phyloP scores from a whole-genome alignment of 2,797 vertebrate genomes.

The Sebastiscus tertius region DNA sequence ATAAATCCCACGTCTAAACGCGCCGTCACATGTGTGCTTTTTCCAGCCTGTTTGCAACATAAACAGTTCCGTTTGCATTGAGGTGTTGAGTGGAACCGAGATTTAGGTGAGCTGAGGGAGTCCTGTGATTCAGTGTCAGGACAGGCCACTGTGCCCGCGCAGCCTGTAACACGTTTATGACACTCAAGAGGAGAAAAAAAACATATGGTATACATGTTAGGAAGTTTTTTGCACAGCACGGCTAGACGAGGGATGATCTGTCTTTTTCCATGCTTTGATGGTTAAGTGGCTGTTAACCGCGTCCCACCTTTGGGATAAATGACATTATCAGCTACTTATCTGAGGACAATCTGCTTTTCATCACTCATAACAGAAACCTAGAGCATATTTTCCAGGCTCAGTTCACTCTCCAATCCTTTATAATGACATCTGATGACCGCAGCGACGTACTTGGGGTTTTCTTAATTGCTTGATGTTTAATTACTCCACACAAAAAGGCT shows the following conservation, averaged over 20 bases:
- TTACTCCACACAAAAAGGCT: conserved; percentile 12
- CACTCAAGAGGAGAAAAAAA: conserved; percentile 58
- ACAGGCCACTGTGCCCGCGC: conserved; percentile 58
- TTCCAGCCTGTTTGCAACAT: conserved; percentile 61
- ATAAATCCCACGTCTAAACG: conserved; percentile 64
- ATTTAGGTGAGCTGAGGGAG: conserved; percentile 77
- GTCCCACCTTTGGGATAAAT: conserved; percentile 63
- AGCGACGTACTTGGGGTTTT: conserved; percentile 1
- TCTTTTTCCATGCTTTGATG: conserved; percentile 71
- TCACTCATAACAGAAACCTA: conserved; percentile 28
- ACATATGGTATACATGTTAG: conserved; percentile 75
- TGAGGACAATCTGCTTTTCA: conserved; percentile 54
- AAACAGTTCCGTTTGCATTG: conserved; percentile 74
- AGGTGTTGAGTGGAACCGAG: conserved; percentile 75
- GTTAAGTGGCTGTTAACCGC: conserved; percentile 60
- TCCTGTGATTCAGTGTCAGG: conserved; percentile 70
- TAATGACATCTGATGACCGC: conserved; percentile 3
- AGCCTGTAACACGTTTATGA: conserved; percentile 74
- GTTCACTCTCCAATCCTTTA: neutral
- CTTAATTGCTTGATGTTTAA: conserved; percentile 35
- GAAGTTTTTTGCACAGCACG: conserved; percentile 39
- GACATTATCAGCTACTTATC: conserved; percentile 72
- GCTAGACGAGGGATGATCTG: conserved; percentile 56
- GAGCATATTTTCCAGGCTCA: conserved; percentile 29
- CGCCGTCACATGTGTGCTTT: conserved; percentile 44